Conservation (phyloP, 2,888 invertebrate species). For the Torymus auratus region DNA sequence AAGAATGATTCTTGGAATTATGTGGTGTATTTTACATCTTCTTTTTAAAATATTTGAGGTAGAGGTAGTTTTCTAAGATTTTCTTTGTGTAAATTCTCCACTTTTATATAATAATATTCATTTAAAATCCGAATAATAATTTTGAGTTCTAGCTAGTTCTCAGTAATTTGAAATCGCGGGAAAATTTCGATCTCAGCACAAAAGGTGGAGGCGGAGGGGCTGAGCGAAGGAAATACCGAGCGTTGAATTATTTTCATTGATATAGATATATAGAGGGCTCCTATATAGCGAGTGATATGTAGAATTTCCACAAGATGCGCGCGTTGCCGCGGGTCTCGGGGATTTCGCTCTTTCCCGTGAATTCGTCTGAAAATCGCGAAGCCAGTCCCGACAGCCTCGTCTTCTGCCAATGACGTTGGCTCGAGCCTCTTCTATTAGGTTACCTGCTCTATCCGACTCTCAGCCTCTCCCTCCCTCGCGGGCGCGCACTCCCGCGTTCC, state of each 20-base stretch:
- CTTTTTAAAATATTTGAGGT: too few species aligned
- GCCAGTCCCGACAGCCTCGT: constrained; percentile 70
- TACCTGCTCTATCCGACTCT: constrained; percentile 72
- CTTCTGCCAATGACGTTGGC: constrained; percentile 75
- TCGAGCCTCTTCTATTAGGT: constrained; percentile 74
- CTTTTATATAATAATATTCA: too few species aligned
- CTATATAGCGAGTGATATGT: constrained; percentile 42
- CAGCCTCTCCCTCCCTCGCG: constrained; percentile 56
- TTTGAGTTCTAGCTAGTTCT: constrained; percentile 10
- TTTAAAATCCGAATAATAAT: too few species aligned
- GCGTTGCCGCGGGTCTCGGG: constrained; percentile 58
- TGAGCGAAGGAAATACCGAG: not conserved
- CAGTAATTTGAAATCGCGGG: constrained; percentile 27
- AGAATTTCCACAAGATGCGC: constrained; percentile 35
- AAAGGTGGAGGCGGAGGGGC: not conserved
- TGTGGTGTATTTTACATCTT: too few species aligned
- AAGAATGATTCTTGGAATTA: too few species aligned
- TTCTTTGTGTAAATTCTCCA: too few species aligned
- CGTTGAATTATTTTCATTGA: constrained; percentile 34
- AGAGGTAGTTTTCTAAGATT: too few species aligned
- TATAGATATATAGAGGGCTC: constrained; percentile 10
- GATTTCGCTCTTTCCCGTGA: constrained; percentile 70
- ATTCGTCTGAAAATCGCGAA: constrained; percentile 73
- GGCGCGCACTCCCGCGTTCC: constrained; percentile 55
- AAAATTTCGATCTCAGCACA: constrained; percentile 24